These are phyloP conservation scores for Lophius americanus DNA, from an alignment of 2,797 vertebrate genomes.

Conservation along the genomic window DNA sequence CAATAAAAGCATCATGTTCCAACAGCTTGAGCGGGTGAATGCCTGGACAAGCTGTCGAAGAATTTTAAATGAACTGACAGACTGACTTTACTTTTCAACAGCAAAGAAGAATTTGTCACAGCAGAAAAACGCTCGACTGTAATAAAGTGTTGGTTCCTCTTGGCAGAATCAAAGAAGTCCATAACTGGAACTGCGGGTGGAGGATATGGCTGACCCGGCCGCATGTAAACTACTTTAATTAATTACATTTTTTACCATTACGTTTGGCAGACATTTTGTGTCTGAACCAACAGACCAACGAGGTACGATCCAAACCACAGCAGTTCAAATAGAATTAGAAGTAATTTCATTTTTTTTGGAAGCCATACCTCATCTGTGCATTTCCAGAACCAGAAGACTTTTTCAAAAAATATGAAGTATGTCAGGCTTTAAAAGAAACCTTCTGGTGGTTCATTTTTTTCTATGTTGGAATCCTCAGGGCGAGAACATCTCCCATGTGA, in stretches of 20 bases:
- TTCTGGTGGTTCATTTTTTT: not conserved
- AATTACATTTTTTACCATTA: slow-evolving; percentile 31
- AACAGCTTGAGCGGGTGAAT: not conserved
- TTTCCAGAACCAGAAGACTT: slow-evolving; percentile 21
- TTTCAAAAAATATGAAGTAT: slow-evolving; percentile 27
- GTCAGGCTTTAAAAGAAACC: slow-evolving; percentile 7
- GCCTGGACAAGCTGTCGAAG: not conserved
- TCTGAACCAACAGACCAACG: slow-evolving; percentile 20
- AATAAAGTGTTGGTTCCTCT: slow-evolving; percentile 10
- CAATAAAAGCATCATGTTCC: not conserved
- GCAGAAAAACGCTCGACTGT: not conserved
- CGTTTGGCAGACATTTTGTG: slow-evolving; percentile 6
- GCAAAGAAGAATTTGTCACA: not conserved
- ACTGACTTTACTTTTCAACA: not conserved
- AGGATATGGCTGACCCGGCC: slow-evolving; percentile 20
- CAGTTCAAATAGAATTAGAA: slow-evolving; percentile 2
- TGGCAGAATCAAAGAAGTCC: not conserved
- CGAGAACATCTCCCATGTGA: slow-evolving; percentile 9
- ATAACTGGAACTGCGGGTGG: slow-evolving; percentile 26
- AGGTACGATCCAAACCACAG: slow-evolving; percentile 27
- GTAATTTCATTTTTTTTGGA: slow-evolving; percentile 22
- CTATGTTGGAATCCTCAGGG: not conserved
- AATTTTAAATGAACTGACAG: not conserved
- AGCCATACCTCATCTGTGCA: slow-evolving; percentile 22
- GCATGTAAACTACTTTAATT: slow-evolving; percentile 29